These are phyloP conservation scores for Pelobates cultripes DNA, from an alignment of 2,797 vertebrate species.

Conservation along the genomic window DNA sequence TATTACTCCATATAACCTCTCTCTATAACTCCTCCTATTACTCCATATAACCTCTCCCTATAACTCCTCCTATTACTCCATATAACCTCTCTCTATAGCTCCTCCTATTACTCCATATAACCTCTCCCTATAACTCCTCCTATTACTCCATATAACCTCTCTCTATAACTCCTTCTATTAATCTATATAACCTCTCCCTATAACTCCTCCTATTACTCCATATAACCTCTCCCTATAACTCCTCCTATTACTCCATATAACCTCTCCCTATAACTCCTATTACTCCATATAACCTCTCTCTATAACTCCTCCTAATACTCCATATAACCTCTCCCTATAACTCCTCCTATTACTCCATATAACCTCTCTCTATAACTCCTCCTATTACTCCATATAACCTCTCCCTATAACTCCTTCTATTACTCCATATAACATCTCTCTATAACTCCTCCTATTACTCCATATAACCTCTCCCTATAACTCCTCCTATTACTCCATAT, in stretches of 20 bases:
- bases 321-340: not conserved
- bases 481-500: not conserved
- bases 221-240: not conserved
- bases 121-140: too few relatives aligned
- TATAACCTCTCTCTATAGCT: not conserved
- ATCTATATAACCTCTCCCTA: not conserved
- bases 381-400: not conserved
- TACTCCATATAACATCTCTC: too few relatives aligned
- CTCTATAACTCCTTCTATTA: not conserved
- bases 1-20: not conserved
- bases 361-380: not conserved
- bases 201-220: slow-evolving; percentile 21
- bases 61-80: not conserved
- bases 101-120: too few relatives aligned
- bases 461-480: too few relatives aligned
- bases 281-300: not conserved
- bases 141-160: not conserved
- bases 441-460: too few relatives aligned
- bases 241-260: not conserved
- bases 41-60: not conserved
- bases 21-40: not conserved
- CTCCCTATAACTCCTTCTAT: not conserved
- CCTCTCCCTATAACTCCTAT: not conserved
- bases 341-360: slow-evolving; percentile 14
- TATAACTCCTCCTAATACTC: not conserved